Percentiles rank a stretch among this genome's conserved stretches.
phyloP scores from a whole-genome alignment of 2,113 vertebrate genomes.

The Brachypteracias leptosomus region DNA sequence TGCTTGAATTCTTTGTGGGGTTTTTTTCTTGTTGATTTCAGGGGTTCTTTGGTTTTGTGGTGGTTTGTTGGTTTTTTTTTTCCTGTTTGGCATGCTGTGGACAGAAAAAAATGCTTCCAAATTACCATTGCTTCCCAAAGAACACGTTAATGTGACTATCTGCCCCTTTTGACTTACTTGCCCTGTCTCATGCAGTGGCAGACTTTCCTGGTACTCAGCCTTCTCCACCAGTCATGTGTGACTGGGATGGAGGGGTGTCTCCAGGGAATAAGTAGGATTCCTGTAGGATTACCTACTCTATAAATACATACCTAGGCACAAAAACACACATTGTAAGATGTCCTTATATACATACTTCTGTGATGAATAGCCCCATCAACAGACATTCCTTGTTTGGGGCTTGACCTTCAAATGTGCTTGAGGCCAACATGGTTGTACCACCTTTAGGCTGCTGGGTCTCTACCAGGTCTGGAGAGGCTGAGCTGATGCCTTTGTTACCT shows the following conservation, averaged over 20 bases:
- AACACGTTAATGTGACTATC: background rate
- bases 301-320: background rate
- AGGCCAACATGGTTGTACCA: background rate
- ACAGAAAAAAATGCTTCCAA: background rate
- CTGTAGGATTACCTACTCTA: background rate
- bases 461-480: background rate
- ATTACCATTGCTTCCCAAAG: background rate
- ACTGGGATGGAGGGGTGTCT: background rate
- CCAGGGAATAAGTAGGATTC: background rate
- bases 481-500: background rate
- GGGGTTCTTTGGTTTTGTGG: background rate
- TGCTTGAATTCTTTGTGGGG: background rate
- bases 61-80: background rate
- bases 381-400: background rate
- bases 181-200: background rate
- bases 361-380: background rate
- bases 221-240: background rate
- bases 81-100: background rate
- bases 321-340: background rate
- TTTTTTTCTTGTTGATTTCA: background rate
- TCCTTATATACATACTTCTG: background rate
- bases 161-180: background rate
- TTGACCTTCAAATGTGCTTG: background rate
- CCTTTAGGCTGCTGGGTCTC: background rate
- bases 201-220: background rate